Evolutionary conservation across 2,888 invertebrate genomes (phyloP), one percentile per base, ranked within the genome.

Genomic region (Oxystoma pomonae): DNA sequence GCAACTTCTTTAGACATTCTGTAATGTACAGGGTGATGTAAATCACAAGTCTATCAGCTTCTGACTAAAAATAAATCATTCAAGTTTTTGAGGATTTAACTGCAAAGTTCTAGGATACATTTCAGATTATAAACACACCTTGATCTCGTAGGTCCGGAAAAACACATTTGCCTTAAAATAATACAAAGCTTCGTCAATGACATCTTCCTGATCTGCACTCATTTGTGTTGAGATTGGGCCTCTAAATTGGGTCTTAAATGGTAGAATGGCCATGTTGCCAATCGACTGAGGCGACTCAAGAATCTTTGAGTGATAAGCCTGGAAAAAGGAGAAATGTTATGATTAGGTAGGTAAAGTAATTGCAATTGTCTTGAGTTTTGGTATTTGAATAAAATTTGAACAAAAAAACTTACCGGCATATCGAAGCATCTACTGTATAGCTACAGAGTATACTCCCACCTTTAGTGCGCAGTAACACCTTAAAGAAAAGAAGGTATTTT

Each of bases 141-240:
- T 98, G 65, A 99, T 96, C 84, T 99, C 98, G 81, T 98, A 99
- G 49, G 96, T 98, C 71, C 98, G 88, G 80, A 99, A 99, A 82
- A 99, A 99, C 0, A 99, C 97, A 83, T 99, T 99, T 0, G 99
- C 98, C 83, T 97, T 98, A 81, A 99, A 99, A 80, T 89, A 99
- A 76, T 92, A 92, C 49, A 99, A 84, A 60, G 98, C 94, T 84
- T 99, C 99, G 81, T 99, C 99, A 71, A 99, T 92, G 68, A 99
- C 92, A 81, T 99, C 99, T 35, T 35, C 35, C 62, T 75, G 73
- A 70, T 86, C 84, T 55, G 91, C 91, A 60, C 87, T 86, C 65
- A 83, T 84, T 52, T 81, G 81, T 60, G 83, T 83, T 9, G 94
- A 93, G 3, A 98, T 97, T 35, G 98, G 98, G 5, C 99, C 99